Evolutionary conservation across 1,140 invertebrate genomes (phyloP), one percentile per base, ranked within the genome.

Genomic region (Melanaphis sacchari): DNA sequence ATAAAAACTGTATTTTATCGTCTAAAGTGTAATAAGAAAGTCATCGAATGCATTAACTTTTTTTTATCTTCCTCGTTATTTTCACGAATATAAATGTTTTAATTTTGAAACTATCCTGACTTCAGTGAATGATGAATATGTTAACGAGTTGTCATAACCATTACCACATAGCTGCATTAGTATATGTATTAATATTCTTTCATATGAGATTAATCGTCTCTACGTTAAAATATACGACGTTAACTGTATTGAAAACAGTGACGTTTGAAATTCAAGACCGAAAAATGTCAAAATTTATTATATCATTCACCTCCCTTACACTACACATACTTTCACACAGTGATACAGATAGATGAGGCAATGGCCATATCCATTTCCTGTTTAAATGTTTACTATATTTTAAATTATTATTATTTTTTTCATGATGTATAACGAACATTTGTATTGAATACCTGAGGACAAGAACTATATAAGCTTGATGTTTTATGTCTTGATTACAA

Each of bases 71-170:
- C 31, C 59, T 76, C n/a, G 31, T n/a, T n/a, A 76, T 76, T 76
- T 76, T 76, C 31, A 76, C 59, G n/a, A 76, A 76, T 76, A 76
- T 76, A 76, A 76, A 76, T 76, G 59, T 76, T 76, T 76, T 76
- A 76, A 76, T 76, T 76, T 76, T 76, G 59, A 76, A 76, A 76
- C 15, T 76, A n/a, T 76, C n/a, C 59, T 15, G 31, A 76, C 59
- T 36, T 11, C 59, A 76, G 15, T 22, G n/a, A 76, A n/a, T 76
- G 59, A 76, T 76, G 59, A 76, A 76, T 76, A 76, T 76, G 31
- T 76, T 76, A 76, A 76, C 31, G 31, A 76, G 59, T 76, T n/a
- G 59, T 76, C 59, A 76, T 76, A 76, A 76, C 59, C n/a, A 76
- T 76, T 76, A 76, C n/a, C 18, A 49, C 36, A 18, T 76, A n/a